These are phyloP conservation scores for Cydia fagiglandana DNA, from an alignment of 1,140 invertebrate species.

Conservation along the genomic window DNA sequence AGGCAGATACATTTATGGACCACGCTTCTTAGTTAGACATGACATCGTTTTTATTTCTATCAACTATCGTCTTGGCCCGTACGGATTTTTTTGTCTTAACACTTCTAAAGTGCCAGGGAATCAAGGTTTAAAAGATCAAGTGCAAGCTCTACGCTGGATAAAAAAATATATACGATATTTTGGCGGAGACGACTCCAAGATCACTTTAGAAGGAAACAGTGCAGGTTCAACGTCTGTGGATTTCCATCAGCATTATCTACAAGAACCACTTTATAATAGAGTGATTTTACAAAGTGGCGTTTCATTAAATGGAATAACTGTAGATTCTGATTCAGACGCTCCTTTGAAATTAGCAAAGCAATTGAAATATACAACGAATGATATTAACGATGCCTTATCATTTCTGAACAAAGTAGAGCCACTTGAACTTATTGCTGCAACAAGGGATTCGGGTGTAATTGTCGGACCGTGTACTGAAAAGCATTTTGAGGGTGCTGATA, in stretches of 20 bases:
- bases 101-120: constrained; percentile 84
- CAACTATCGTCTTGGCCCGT: constrained; percentile 82
- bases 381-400: constrained; percentile 37
- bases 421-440: constrained; percentile 37
- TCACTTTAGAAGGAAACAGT: constrained; percentile 84
- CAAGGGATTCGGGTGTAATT: constrained; percentile 19
- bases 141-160: constrained; percentile 83
- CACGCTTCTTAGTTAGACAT: constrained; percentile 79
- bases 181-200: constrained; percentile 83
- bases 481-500: constrained; percentile 40
- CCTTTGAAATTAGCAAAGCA: constrained; percentile 40
- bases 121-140: constrained; percentile 85
- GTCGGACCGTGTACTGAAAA: constrained; percentile 43
- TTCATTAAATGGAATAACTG: too few species aligned
- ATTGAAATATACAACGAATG: constrained; percentile 38
- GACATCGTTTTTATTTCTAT: constrained; percentile 51
- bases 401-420: constrained; percentile 38
- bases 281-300: constrained; percentile 48
- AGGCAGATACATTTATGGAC: constrained; percentile 60
- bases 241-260: constrained; percentile 41
- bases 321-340: constrained; percentile 13
- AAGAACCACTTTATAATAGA: constrained; percentile 45
- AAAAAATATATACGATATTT: constrained; percentile 84
- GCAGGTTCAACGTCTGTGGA: constrained; percentile 76
- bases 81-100: constrained; percentile 85